Evolutionary conservation across 2,113 vertebrate genomes (phyloP).

Genomic region (Nipponia nippon): DNA sequence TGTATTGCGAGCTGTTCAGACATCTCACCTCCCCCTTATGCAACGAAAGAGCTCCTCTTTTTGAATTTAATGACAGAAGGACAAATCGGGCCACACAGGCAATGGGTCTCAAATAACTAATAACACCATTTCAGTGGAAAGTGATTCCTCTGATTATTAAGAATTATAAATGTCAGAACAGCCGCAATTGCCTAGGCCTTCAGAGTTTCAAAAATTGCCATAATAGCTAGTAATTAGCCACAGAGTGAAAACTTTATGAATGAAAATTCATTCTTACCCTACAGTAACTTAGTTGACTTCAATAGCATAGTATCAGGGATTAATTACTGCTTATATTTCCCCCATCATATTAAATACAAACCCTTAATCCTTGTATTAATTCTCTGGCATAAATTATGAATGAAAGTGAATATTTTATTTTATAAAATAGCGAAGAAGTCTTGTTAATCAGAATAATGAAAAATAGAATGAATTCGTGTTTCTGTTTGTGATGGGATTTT

Average conservation of each 20-base stretch:
- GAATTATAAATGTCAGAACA: conserved; percentile 12
- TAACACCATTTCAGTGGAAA: background rate
- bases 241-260: conserved; percentile 19
- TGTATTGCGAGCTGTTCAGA: background rate
- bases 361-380: background rate
- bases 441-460: background rate
- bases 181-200: background rate
- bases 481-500: background rate
- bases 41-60: background rate
- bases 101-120: background rate
- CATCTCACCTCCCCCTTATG: background rate
- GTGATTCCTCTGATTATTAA: conserved; percentile 6
- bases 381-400: background rate
- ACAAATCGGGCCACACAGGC: background rate
- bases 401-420: background rate
- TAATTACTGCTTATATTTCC: background rate
- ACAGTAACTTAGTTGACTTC: background rate
- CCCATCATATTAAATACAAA: background rate
- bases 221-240: conserved; percentile 22
- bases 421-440: background rate
- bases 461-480: background rate
- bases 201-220: background rate
- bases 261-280: background rate
- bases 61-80: background rate
- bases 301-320: background rate